A percentile compares a stretch with the other conserved stretches of the same genome.
These are phyloP conservation scores for Ammodytes dubius DNA, from an alignment of 2,113 vertebrate genomes.

Conservation along the genomic window DNA sequence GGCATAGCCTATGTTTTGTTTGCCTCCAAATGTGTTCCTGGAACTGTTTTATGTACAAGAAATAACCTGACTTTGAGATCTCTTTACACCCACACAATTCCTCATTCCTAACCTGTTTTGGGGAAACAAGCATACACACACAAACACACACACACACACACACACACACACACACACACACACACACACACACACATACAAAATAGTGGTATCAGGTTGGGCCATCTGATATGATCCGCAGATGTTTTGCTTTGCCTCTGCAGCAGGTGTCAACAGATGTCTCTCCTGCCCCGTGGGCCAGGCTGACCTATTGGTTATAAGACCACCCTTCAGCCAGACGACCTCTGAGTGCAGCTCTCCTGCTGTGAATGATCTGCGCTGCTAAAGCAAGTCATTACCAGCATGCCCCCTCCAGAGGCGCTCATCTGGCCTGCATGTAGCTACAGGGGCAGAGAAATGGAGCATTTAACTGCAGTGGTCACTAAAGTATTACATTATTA, in stretches of 20 bases:
- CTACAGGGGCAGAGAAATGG: not conserved
- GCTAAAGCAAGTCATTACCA: slow-evolving; percentile 12
- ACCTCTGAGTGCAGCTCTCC: not conserved
- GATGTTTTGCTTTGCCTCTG: slow-evolving; percentile 71
- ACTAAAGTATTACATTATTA: slow-evolving; percentile 50
- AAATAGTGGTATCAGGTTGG: slow-evolving; percentile 27
- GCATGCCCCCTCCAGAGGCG: not conserved
- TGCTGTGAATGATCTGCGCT: slow-evolving; percentile 27
- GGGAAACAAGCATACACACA: not conserved
- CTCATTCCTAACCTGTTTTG: not conserved
- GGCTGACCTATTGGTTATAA: slow-evolving; percentile 36
- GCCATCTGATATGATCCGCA: slow-evolving; percentile 55
- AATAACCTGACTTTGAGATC: not conserved
- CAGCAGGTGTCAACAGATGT: slow-evolving; percentile 71
- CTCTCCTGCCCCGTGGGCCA: slow-evolving; percentile 15
- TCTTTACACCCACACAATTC: not conserved
- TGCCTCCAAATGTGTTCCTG: not conserved
- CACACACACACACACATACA: not conserved
- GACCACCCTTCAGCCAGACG: slow-evolving; percentile 18
- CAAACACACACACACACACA: not conserved
- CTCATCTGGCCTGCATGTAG: not conserved
- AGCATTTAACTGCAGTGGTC: slow-evolving; percentile 31
- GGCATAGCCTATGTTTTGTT: not conserved
- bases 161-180: not conserved
- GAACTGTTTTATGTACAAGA: not conserved